Evolutionary conservation across 2,888 invertebrate genomes (phyloP), one percentile per base, ranked within the genome.

Genomic region (Chrysodeixis includens): DNA sequence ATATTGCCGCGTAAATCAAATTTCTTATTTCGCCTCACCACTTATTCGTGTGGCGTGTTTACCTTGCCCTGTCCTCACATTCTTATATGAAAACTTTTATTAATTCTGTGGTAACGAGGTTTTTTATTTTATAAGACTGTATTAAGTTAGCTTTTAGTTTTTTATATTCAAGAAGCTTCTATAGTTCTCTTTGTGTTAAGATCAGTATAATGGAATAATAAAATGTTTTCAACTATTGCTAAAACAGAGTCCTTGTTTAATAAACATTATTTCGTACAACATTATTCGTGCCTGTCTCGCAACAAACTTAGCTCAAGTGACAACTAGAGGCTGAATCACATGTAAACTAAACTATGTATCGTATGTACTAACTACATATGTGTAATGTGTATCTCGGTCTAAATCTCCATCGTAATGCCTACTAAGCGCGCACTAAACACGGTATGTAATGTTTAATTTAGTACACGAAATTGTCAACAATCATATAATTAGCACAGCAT

Each of bases 1-100:
- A 91, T 92, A 92, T 93, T 92, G 89, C 91, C 86, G 83, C 89
- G 90, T 92, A 92, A 93, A 93, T 92, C 91, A 90, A 83, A 92
- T 92, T 92, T 91, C 90, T 91, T 92, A 92, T 92, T 91, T 88
- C 86, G 83, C 87, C 84, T 85, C 86, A 86, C 87, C 89, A 86
- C 86, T 90, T 89, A 90, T 88, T 85, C 83, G 83, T 83, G 30
- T 57, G 69, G 74, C 73, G 65, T 82, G 76, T 82, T 82, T 82
- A 76, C 78, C 71, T 61, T 61, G 30, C 54, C 46, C 30, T 62
- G 56, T 64, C 62, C 51, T 74, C 22, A 58, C 58, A 53, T 68
- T 40, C 56, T 62, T 56, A 49, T 66, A 63, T 67, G 69, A 64
- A 64, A 62, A 58, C 51, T 52, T 1, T 60, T 62, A 56, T 65